Conservation (phyloP, 2,888 invertebrate genomes). For the Pachydiplax longipennis region DNA sequence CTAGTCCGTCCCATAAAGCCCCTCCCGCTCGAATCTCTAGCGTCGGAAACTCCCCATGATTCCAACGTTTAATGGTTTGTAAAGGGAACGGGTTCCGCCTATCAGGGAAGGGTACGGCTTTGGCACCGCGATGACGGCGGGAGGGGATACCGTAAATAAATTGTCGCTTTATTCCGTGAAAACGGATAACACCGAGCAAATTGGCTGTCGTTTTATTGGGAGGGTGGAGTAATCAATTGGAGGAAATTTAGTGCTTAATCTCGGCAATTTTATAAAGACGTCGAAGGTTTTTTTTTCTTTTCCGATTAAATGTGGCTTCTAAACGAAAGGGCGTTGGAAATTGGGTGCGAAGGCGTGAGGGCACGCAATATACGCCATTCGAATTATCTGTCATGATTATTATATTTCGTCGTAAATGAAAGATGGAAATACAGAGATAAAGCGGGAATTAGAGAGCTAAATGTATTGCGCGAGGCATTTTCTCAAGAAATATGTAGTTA, state of each 20-base stretch:
- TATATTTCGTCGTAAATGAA: no score
- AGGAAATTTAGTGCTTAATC: neutral
- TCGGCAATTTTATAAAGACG: neutral
- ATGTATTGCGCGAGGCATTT: no score
- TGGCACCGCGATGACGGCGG: neutral
- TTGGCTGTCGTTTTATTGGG: constrained; percentile 12
- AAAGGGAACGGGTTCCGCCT: constrained; percentile 39
- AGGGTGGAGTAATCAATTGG: neutral
- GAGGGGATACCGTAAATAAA: constrained; percentile 39
- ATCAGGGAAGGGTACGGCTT: constrained; percentile 4
- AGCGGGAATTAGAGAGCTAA: no score
- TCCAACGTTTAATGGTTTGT: constrained; percentile 38
- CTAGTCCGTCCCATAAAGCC: neutral
- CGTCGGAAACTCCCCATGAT: constrained; percentile 11
- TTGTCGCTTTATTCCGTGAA: neutral
- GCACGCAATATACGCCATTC: neutral
- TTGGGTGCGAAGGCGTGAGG: neutral
- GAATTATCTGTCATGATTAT: neutral
- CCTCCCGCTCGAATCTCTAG: neutral
- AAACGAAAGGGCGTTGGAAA: no score
- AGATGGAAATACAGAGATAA: no score
- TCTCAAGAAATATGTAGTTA: no score
- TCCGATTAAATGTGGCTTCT: neutral
- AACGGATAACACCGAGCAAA: neutral
- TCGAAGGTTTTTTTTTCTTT: neutral